phyloP scores from a whole-genome alignment of 2,113 vertebrate species.

The Rhombomys opimus region DNA sequence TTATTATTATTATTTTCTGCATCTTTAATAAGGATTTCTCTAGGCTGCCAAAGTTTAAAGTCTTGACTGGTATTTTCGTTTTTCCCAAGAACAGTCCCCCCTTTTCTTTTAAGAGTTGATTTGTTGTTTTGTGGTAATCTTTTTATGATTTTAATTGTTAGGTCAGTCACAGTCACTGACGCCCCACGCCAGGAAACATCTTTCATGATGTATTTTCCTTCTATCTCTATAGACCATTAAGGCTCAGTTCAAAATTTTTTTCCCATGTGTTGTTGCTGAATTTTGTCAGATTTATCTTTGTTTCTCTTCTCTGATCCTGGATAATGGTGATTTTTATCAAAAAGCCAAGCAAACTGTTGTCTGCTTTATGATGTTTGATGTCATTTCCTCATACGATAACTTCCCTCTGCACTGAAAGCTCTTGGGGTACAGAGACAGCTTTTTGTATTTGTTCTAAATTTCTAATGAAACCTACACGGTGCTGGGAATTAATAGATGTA shows the following conservation, averaged over 20 bases:
- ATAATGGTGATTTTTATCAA: constrained; percentile 15
- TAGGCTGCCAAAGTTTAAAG: constrained; percentile 12
- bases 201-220: background rate
- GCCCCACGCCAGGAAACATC: background rate
- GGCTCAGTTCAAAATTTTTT: background rate
- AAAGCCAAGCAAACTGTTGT: background rate
- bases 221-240: background rate
- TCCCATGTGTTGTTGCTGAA: background rate
- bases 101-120: constrained; percentile 11
- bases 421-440: background rate
- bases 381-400: background rate
- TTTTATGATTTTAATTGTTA: background rate
- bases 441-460: constrained; percentile 45
- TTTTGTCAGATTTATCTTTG: background rate
- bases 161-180: background rate
- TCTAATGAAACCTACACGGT: background rate
- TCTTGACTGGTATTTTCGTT: background rate
- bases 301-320: background rate
- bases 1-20: background rate
- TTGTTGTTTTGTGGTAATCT: background rate
- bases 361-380: background rate
- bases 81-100: background rate
- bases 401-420: background rate
- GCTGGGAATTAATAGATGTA: background rate
- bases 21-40: constrained; percentile 2